Evolutionary conservation across 2,113 vertebrate genomes (phyloP), one percentile per base, ranked within the genome.

Genomic region (Pardalotus punctatus): DNA sequence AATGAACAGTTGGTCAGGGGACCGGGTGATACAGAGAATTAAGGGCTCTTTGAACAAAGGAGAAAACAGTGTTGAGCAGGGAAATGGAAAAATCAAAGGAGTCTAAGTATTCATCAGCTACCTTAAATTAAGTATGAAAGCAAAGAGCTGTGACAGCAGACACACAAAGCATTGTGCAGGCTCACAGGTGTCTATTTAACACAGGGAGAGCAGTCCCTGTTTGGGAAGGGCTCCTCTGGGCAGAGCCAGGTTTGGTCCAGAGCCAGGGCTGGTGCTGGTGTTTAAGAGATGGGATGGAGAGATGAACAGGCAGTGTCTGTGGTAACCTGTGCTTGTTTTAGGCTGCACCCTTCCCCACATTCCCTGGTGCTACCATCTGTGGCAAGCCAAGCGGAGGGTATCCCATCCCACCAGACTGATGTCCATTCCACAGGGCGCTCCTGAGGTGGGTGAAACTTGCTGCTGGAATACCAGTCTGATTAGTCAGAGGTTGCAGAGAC

Each of bases 171-270:
- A 57, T 18, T n/a, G 28, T 29, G 38, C 27, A 36, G 35, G 29
- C 43, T 40, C 13, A 2, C 0, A 0, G 24, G 7, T 3, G 1
- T 31, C 57, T 40, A 0, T 54, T 48, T 38, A 64, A 51, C 29
- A 60, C 28, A 3, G 10, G 28, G 22, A 73, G 11, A 70, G 36
- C 38, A 62, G 57, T 29, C 2, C 14, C 17, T 47, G 35, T 6
- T 2, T 61, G 57, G 22, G 47, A 57, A 79, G 9, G 5, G 9
- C 19, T 90, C 25, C 24, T 81, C 54, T 53, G 40, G 65, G 21
- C 58, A 87, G 15, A 69, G 6, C 10, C 62, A 51, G 14, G 9
- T 51, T 42, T 4, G 1, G 4, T 56, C 57, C 29, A 61, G 36
- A n/a, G 36, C 18, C 14, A 7, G 20, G 5, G 12, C 35, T 64